Conservation (phyloP, 2,113 vertebrate genomes). For the Neodontobutis hainanensis region DNA sequence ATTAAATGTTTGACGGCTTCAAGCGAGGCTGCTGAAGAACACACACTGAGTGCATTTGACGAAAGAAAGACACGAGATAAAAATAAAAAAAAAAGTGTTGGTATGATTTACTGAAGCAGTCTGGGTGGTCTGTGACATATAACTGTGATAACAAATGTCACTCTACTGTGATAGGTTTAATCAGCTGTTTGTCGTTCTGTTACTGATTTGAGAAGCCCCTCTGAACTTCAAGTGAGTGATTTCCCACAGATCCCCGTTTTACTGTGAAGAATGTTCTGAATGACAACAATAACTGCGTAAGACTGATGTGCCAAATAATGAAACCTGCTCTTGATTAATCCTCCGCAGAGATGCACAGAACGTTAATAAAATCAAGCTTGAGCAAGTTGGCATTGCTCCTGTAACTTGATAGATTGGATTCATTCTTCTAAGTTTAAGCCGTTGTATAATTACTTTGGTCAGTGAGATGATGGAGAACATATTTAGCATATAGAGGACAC, state of each 20-base stretch:
- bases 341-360: slow-evolving; percentile 20
- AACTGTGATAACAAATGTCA: slow-evolving; percentile 17
- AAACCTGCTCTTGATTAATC: slow-evolving; percentile 25
- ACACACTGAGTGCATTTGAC: not conserved
- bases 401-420: slow-evolving; percentile 31
- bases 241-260: not conserved
- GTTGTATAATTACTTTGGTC: slow-evolving; percentile 33
- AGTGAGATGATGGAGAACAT: slow-evolving; percentile 48
- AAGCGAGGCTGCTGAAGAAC: slow-evolving; percentile 14
- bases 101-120: slow-evolving; percentile 13
- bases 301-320: slow-evolving; percentile 8
- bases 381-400: slow-evolving; percentile 20
- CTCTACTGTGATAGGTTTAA: slow-evolving; percentile 15
- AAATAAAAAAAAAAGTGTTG: not conserved
- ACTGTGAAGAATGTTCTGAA: not conserved
- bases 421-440: slow-evolving; percentile 26
- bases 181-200: slow-evolving; percentile 10
- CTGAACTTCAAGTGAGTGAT: slow-evolving; percentile 5
- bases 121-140: slow-evolving; percentile 39
- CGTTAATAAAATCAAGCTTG: slow-evolving; percentile 25
- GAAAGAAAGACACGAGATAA: not conserved
- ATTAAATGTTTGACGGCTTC: slow-evolving; percentile 18
- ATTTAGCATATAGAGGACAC: slow-evolving; percentile 29
- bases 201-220: not conserved
- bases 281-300: slow-evolving; percentile 1